Base-by-base conservation (phyloP, 2,888 invertebrate species). In the Volucella bombylans region DNA sequence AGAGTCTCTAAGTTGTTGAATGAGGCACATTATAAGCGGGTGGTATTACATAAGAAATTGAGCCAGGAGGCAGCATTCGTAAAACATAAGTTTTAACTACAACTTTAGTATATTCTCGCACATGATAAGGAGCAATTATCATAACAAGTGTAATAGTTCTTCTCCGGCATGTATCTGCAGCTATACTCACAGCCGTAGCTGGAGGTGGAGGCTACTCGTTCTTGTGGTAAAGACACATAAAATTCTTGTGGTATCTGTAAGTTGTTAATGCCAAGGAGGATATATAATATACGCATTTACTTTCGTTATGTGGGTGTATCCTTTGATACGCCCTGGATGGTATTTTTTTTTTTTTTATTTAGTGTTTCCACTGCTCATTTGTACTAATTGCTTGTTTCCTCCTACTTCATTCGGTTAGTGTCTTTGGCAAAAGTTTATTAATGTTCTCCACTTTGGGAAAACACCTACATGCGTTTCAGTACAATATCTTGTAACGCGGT, bases 91-190 rank as follows among this genome's bases (percentile, higher is more conserved):
- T 65, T 71, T 47, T 69, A 78, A 52, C 78, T 55, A 54, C 50
- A 68, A 67, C 54, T 62, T 49, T 62, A 74, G 68, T 69, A 76
- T 69, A 80, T 80, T 77, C 81, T 57, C 85, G 31, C 31, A 77
- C 72, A 81, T 85, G 85, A 85, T 85, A 85, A 85, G 81, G 62
- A 80, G 72, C 85, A 85, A 85, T 85, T 85, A 85, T 81, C 81
- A 81, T 81, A 77, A 81, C 80, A 81, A 85, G 85, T 68, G 85
- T 76, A 81, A 81, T 80, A 80, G 77, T 85, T 76, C 52, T 73
- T 49, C 69, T 54, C 45, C 43, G 73, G 64, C 38, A 62, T 11
- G 6, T 31, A 31, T 31, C 31, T 31, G 31, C 4, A 31, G n/a
- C n/a, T n/a, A n/a, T n/a, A n/a, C n/a, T n/a, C n/a, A n/a, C n/a